phyloP scores from a whole-genome alignment of 2,113 vertebrate species.

The Hydrochoerus hydrochaeris region DNA sequence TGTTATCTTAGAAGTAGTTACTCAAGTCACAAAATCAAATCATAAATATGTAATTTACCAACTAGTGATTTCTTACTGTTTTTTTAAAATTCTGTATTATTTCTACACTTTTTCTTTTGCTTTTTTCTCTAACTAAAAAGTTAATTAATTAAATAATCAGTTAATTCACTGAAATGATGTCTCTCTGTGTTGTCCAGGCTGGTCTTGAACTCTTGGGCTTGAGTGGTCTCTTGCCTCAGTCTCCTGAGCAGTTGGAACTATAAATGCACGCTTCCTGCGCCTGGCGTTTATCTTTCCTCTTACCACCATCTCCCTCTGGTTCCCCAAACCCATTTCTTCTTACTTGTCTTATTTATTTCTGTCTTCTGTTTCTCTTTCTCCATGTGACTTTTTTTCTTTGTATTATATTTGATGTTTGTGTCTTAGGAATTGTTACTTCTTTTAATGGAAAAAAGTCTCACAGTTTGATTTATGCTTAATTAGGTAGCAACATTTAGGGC shows the following conservation, averaged over 20 bases:
- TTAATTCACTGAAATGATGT: neutral
- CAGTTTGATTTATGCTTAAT: neutral
- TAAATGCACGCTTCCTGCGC: neutral
- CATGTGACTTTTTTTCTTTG: neutral
- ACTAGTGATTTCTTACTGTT: too few species aligned
- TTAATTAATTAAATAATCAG: neutral
- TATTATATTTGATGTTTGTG: slow-evolving; percentile 37
- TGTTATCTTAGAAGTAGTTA: too few species aligned
- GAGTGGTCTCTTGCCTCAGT: neutral
- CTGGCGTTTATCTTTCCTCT: neutral
- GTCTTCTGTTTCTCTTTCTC: neutral
- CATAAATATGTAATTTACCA: too few species aligned
- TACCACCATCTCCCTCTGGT: neutral
- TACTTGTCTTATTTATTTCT: neutral
- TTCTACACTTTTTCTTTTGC: too few species aligned
- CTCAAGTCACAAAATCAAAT: too few species aligned
- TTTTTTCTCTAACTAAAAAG: too few species aligned
- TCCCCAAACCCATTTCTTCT: neutral
- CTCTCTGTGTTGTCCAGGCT: neutral
- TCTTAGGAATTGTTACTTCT: neutral
- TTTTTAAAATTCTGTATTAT: too few species aligned
- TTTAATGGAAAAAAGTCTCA: slow-evolving; percentile 17
- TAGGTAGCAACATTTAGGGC: neutral
- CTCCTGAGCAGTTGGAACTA: neutral
- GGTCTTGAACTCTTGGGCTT: neutral